Evolutionary conservation across 2,888 invertebrate genomes (phyloP), one percentile per base, ranked within the genome.

Genomic region (Oscheius onirici): DNA sequence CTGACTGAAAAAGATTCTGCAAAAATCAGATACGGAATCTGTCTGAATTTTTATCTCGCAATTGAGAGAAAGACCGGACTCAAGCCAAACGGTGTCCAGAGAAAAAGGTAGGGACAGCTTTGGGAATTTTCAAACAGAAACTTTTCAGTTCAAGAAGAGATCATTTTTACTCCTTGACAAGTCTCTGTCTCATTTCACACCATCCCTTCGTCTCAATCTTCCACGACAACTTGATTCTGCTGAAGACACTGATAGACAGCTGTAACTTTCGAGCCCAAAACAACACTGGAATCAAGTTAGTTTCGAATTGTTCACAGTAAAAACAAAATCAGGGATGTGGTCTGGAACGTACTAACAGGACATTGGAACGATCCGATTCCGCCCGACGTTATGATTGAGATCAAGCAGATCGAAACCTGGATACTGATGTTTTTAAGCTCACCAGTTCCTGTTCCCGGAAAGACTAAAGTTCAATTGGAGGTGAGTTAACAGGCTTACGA

Each of bases 201-300:
- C 97, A 99, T 91, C 97, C 97, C 44, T 99, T 99, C 90, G 96
- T 99, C 90, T 93, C 97, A 76, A 95, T 94, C 87, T 99, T 99
- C 90, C 93, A 99, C 80, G 95, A 97, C 91, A 95, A 97, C 90
- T 92, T 99, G 84, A 94, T 94, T 90, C 93, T 96, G 84, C 91
- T 99, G 86, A 94, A 95, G 89, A 94, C 94, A 88, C 91, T 99
- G 81, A 95, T 99, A 85, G 97, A 97, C 90, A 95, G 96, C 72
- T 97, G 97, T 90, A 96, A 97, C 90, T 95, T 95, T 90, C 93
- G 87, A 70, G 77, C 78, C 0, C 69, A 75, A 3, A 72, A 75
- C 11, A 69, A 52, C 26, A 80, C 76, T 10, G 73, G 73, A 41
- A 69, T 70, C 17, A 80, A 77, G 78, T 78, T 51, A 72, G 52